Evolutionary conservation across 2,888 invertebrate species (phyloP), one percentile per base, ranked within the genome.

Genomic region (Acleris emargana): DNA sequence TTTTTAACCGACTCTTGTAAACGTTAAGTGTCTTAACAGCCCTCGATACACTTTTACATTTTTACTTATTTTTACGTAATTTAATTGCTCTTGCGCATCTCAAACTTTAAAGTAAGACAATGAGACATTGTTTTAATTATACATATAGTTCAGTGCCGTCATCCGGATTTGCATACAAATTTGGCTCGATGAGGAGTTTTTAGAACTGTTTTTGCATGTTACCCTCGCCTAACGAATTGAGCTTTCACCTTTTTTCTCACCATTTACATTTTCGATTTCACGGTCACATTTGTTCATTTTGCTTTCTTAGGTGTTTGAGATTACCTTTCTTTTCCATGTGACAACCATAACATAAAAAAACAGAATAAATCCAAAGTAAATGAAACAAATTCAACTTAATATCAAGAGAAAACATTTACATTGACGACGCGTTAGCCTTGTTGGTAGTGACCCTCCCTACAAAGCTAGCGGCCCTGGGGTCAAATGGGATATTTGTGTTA

Each of bases 71-170:
- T 38, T 32, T 64, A 58, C 47, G 47, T 58, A 47, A 64, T 53
- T 53, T 18, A 6, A 53, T 53, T 53, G 57, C 58, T 53, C 20
- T 58, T 38, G 45, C 18, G 49, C 28, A 45, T 54, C 38, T 58
- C 38, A 28, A 50, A 42, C 28, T 57, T 45, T 22, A 22, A 13
- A 45, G 45, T 25, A 43, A 57, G 13, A 57, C 58, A 58, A 58
- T 58, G 63, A 53, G 47, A 58, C 38, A 59, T 58, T 63, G 42
- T 58, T 49, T 58, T 17, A 49, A 47, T 58, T 58, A 49, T 54
- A n/a, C 18, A n/a, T 45, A 20, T n/a, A 54, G 42, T 38, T 38
- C 38, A 38, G 38, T 38, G 38, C 38, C 38, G 3, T 4, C 4
- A 4, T 38, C 4, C 38, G 13, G 32, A 38, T 38, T 38, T 38